A percentile compares a stretch with the other conserved stretches of the same genome.
These are phyloP conservation scores for Nerophis ophidion DNA, from an alignment of 2,113 vertebrate species.

Conservation along the genomic window DNA sequence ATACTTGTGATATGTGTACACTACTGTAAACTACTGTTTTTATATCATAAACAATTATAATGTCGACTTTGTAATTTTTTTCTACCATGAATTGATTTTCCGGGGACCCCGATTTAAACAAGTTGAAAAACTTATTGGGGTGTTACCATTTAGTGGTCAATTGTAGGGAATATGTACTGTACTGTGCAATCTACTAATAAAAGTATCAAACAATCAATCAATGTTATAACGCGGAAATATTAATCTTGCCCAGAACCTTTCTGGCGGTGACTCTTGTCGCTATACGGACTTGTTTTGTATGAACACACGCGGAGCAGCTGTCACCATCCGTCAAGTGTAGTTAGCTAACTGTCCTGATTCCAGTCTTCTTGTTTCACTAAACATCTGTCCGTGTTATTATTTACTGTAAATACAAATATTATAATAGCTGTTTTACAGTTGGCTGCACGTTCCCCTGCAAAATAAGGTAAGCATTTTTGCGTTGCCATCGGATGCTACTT, in stretches of 20 bases:
- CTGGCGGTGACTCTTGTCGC: neutral
- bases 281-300: slow-evolving; percentile 44
- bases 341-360: neutral
- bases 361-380: neutral
- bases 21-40: too few species aligned
- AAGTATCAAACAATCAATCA: too few species aligned
- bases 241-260: slow-evolving; percentile 18
- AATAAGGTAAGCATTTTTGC: too few species aligned
- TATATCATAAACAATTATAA: neutral
- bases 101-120: too few species aligned
- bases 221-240: slow-evolving; percentile 10
- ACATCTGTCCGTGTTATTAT: neutral
- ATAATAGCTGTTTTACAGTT: neutral
- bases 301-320: slow-evolving; percentile 14
- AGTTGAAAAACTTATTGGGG: too few species aligned
- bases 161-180: too few species aligned
- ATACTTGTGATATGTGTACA: too few species aligned
- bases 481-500: too few species aligned
- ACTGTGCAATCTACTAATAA: too few species aligned
- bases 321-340: neutral
- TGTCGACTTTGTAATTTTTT: neutral
- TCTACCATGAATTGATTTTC: too few species aligned
- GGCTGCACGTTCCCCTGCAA: neutral
- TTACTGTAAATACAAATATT: neutral
- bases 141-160: too few species aligned